Evolutionary conservation across 2,797 vertebrate genomes (phyloP), one percentile per base, ranked within the genome.

Genomic region (Hoplostethus mediterraneus): DNA sequence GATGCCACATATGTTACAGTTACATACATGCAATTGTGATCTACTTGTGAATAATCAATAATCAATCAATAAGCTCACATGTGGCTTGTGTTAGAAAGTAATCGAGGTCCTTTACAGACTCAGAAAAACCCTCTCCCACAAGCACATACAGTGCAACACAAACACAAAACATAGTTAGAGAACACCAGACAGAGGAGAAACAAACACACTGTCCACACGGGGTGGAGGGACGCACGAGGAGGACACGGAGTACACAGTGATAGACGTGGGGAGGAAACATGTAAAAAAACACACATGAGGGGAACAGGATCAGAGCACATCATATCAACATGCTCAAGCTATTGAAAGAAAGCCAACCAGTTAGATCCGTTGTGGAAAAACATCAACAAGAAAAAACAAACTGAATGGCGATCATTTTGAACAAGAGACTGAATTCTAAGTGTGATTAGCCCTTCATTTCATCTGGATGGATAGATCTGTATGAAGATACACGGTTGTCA

Each of bases 361-460:
- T 87, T 88, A 83, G 71, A 86, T 77, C 73, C 17, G 62, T 57
- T 48, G 21, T 75, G 52, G n/a, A 66, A 69, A 80, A 83, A 7
- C 14, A 60, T 65, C 45, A n/a, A 74, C 55, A 64, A 60, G 55
- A 44, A 6, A 58, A 21, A 21, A 21, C 30, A 79, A 64, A 63
- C 57, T 57, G 74, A 71, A 21, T 0, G 4, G 59, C 69, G 55
- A 73, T 77, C 56, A 72, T 75, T 84, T 66, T 56, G 48, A 73
- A 73, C 54, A 55, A 53, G 54, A 68, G 65, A 62, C 40, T 28
- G 21, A 12, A n/a, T 33, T n/a, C 36, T 40, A 52, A 38, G 45
- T 61, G 76, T 81, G 67, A 76, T 64, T 59, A 92, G 91, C 91
- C 90, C 92, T 91, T 93, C 91, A 93, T 92, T 93, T 88, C 89